Percentiles rank a stretch among this genome's conserved stretches.
These are phyloP conservation scores for Octodon degus DNA, from an alignment of 2,113 vertebrate genomes.

Conservation along the genomic window DNA sequence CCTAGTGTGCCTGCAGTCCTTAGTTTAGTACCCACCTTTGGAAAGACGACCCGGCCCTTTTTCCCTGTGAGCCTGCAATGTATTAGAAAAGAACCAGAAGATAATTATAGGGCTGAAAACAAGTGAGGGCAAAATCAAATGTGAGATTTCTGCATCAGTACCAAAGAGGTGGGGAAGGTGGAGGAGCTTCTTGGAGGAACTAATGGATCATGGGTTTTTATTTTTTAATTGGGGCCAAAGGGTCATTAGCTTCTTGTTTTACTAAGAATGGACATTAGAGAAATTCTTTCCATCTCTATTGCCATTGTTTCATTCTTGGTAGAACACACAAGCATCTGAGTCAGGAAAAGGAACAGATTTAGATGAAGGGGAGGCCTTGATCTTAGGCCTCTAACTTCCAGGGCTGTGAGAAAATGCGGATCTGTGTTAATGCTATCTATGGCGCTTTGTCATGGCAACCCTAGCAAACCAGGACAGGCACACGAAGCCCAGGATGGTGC, in stretches of 20 bases:
- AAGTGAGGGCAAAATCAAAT: background rate
- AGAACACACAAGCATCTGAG: background rate
- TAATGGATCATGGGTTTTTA: constrained; percentile 15
- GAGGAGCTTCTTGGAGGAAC: constrained; percentile 38
- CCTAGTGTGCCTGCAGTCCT: too few relatives aligned
- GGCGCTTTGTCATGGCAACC: background rate
- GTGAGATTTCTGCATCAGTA: background rate
- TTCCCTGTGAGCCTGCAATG: background rate
- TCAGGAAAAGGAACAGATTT: background rate
- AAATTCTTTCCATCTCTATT: background rate
- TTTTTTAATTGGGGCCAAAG: background rate
- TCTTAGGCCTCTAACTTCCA: background rate
- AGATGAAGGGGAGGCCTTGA: constrained; percentile 23
- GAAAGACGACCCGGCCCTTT: background rate
- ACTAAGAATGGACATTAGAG: background rate
- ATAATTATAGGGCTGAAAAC: background rate
- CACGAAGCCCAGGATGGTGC: background rate
- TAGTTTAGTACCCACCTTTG: background rate
- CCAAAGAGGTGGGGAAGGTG: background rate
- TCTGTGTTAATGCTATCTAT: background rate
- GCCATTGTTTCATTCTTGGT: background rate
- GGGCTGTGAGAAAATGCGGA: background rate
- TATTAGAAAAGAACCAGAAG: constrained; percentile 21
- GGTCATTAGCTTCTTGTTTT: constrained; percentile 45
- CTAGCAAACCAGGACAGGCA: background rate